phyloP scores from a whole-genome alignment of 2,113 vertebrate species.

The Myiopsitta monachus region DNA sequence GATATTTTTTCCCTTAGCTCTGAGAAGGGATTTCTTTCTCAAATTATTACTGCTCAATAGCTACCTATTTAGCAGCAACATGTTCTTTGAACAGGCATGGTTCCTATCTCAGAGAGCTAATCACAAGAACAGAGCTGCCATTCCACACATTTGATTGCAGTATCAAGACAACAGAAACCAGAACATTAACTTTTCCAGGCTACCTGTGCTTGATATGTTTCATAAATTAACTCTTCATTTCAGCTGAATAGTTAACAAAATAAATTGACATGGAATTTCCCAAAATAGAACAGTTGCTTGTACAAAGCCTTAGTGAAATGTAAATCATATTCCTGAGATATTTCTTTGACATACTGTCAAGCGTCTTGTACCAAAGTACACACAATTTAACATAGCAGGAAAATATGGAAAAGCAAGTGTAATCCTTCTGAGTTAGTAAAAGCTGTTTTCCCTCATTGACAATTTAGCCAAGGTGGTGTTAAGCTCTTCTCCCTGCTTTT shows the following conservation, averaged over 20 bases:
- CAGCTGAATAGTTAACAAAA: neutral
- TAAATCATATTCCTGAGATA: neutral
- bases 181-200: neutral
- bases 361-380: neutral
- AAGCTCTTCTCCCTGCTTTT: neutral
- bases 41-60: neutral
- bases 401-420: neutral
- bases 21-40: neutral
- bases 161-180: neutral
- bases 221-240: neutral
- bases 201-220: neutral
- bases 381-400: neutral
- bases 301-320: neutral
- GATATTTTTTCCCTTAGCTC: neutral
- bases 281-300: neutral
- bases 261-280: neutral
- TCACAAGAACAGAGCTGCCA: neutral
- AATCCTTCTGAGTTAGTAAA: neutral
- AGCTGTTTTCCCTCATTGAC: neutral
- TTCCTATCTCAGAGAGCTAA: neutral
- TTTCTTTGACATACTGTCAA: neutral
- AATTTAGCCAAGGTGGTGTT: neutral
- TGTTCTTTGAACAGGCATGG: neutral
- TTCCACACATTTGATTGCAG: neutral
- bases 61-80: neutral